Evolutionary conservation across 2,113 vertebrate species (phyloP), one percentile per base, ranked within the genome.

Genomic region (Himantopus leucocephalus): DNA sequence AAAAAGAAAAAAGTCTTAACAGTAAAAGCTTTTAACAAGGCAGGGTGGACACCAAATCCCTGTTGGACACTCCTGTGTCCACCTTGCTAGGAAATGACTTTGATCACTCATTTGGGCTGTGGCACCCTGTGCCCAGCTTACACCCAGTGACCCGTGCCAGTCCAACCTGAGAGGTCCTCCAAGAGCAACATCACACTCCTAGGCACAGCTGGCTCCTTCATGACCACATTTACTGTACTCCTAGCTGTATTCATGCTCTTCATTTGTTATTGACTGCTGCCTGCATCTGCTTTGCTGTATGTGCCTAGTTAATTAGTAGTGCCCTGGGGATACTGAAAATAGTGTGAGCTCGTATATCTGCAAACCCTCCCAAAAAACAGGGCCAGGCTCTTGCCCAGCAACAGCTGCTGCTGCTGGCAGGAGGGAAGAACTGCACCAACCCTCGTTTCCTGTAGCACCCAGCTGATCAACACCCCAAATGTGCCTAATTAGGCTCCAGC

Each of bases 81-180:
- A 45, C 21, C 41, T n/a, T 27, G 23, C 43, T 80, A 56, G 34
- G 43, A 50, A 80, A 43, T 39, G 2, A n/a, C 53, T 68, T 43
- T n/a, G 41, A 15, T 83, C 19, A 19, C 29, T 34, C 20, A 26
- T 15, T 47, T n/a, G 29, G 19, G 34, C 67, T 35, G 37, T 21
- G 15, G n/a, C 4, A 5, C 24, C 20, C 60, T 47, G 34, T 30
- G 9, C 24, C 27, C 0, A 0, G 19, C 32, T 23, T 58, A 22
- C 2, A 5, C 12, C 23, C 1, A 2, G 30, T 30, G 71, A 63
- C 35, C 27, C 12, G 12, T 24, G 19, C 13, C 71, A 82, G 43
- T 43, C 48, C 27, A 12, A 30, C 32, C 12, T 15, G 24, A 58
- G 55, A 37, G 32, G 7, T 70, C 41, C 55, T 71, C 34, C 43